A percentile compares a stretch with the other conserved stretches of the same genome.
Conservation (phyloP, 2,113 vertebrate species). For the Microtus ochrogaster region DNA sequence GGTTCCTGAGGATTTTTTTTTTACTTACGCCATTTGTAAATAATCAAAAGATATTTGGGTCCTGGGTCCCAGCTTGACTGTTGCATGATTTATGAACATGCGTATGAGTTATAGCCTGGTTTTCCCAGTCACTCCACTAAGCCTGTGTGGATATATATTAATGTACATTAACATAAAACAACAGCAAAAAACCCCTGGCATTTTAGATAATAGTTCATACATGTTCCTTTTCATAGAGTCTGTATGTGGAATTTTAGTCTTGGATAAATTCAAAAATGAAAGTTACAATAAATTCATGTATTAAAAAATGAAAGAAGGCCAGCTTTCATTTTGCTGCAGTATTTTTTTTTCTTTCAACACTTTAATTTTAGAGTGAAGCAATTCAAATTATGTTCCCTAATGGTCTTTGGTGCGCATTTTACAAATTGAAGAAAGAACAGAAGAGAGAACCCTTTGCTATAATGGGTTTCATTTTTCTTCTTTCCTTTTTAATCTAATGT, state of each 20-base stretch:
- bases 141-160: not conserved
- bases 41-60: not conserved
- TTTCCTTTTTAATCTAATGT: constrained; percentile 59
- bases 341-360: not conserved
- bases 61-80: no score
- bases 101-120: not conserved
- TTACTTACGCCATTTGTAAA: not conserved
- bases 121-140: not conserved
- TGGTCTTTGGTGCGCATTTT: constrained; percentile 55
- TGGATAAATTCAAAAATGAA: constrained; percentile 32
- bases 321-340: constrained; percentile 15
- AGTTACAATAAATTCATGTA: constrained; percentile 42
- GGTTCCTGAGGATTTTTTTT: not conserved
- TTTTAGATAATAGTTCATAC: not conserved
- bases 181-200: not conserved
- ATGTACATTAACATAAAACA: not conserved
- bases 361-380: constrained; percentile 53
- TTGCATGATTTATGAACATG: no score
- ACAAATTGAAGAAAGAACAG: constrained; percentile 53
- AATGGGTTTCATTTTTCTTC: constrained; percentile 71
- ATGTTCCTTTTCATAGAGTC: not conserved
- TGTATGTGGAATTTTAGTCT: not conserved
- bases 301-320: constrained; percentile 36
- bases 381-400: constrained; percentile 50
- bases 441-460: constrained; percentile 21